Conservation (phyloP, 2,113 vertebrate species). For the Mola mola region DNA sequence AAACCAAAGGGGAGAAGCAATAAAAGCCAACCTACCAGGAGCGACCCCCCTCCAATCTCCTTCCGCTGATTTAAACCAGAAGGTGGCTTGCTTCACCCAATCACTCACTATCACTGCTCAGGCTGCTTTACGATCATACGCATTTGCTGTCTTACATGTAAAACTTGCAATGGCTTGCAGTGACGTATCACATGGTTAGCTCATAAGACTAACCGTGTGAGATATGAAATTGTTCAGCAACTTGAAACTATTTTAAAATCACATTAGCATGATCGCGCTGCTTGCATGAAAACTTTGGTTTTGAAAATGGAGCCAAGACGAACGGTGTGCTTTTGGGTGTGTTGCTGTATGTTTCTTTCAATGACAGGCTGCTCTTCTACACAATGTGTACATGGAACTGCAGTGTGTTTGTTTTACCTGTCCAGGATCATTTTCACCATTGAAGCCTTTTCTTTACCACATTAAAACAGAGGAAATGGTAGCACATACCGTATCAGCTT, state of each 20-base stretch:
- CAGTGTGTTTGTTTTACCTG: conserved; percentile 74
- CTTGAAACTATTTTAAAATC: no score
- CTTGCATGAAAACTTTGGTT: not conserved
- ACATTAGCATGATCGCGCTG: not conserved
- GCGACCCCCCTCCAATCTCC: conserved; percentile 63
- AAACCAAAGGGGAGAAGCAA: conserved; percentile 82
- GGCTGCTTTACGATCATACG: conserved; percentile 48
- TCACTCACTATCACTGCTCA: conserved; percentile 67
- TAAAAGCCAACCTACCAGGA: conserved; percentile 77
- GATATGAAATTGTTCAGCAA: no score
- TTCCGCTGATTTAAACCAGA: conserved; percentile 82
- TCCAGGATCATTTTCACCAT: conserved; percentile 60
- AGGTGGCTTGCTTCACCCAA: conserved; percentile 66
- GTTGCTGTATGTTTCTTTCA: conserved; percentile 49
- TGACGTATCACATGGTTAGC: conserved; percentile 6
- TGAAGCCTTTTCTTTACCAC: conserved; percentile 71
- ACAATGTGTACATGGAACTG: conserved; percentile 61
- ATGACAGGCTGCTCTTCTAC: conserved; percentile 65
- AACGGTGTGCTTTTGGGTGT: not conserved
- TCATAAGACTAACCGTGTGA: no score
- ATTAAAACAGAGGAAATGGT: conserved; percentile 71
- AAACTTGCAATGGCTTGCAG: conserved; percentile 8
- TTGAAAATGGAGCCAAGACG: no score
- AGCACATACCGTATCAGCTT: conserved; percentile 42
- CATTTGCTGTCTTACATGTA: conserved; percentile 34